These are phyloP conservation scores for Bombus pascuorum DNA, from an alignment of 1,140 invertebrate species.

Conservation along the genomic window DNA sequence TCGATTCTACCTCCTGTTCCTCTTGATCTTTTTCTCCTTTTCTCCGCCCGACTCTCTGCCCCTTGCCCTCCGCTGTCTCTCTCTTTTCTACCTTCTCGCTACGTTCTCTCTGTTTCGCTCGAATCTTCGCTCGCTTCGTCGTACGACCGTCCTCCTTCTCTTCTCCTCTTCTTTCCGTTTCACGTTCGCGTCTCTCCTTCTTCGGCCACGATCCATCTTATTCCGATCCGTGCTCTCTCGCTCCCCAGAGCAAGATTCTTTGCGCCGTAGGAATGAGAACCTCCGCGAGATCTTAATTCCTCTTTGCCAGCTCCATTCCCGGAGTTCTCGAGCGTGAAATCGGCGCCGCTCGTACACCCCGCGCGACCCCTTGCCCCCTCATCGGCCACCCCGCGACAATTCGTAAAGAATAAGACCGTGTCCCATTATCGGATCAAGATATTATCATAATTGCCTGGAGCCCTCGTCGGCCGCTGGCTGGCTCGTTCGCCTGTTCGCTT, in stretches of 20 bases:
- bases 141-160: neutral
- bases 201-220: constrained; percentile 20
- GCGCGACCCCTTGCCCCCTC: constrained; percentile 16
- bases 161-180: neutral
- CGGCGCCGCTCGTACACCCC: constrained; percentile 46
- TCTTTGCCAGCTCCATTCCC: constrained; percentile 67
- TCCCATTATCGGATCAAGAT: constrained; percentile 71
- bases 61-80: neutral
- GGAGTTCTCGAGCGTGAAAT: constrained; percentile 68
- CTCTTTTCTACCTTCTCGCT: neutral
- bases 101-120: constrained; percentile 4
- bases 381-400: constrained; percentile 58
- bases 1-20: neutral
- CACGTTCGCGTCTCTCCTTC: constrained; percentile 1
- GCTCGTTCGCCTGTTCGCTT: constrained; percentile 5
- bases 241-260: constrained; percentile 48
- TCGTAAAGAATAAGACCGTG: constrained; percentile 68
- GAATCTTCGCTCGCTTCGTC: neutral
- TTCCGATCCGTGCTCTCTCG: constrained; percentile 13
- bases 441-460: constrained; percentile 68
- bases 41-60: neutral
- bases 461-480: constrained; percentile 34
- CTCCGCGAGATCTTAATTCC: constrained; percentile 68
- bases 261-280: constrained; percentile 61
- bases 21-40: constrained; percentile 48